phyloP scores from a whole-genome alignment of 2,113 vertebrate genomes.

The Vulpes ferrilata region DNA sequence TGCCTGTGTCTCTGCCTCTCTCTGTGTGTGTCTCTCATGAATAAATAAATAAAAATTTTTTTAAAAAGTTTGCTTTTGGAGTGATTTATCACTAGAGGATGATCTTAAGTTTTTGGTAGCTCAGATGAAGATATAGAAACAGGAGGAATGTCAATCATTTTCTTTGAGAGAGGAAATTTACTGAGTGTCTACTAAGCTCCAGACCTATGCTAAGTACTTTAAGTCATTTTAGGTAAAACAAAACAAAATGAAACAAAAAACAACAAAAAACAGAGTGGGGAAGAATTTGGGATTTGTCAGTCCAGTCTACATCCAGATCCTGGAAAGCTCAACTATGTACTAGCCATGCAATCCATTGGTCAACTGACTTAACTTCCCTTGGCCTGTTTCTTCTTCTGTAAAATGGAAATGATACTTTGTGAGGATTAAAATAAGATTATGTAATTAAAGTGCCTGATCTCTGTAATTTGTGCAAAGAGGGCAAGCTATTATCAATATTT shows the following conservation, averaged over 20 bases:
- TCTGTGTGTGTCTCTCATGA: too few species aligned
- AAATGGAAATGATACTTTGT: background rate
- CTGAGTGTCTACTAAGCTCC: background rate
- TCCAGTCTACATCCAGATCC: background rate
- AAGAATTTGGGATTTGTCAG: background rate
- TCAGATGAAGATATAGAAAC: background rate
- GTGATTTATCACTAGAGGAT: conserved; percentile 53
- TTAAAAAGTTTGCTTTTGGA: background rate
- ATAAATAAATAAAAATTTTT: too few species aligned
- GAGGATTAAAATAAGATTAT: background rate
- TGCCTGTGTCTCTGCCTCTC: too few species aligned
- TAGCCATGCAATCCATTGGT: background rate
- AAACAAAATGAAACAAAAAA: too few species aligned
- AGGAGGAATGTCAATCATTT: background rate
- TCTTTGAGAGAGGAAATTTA: background rate
- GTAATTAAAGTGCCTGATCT: background rate
- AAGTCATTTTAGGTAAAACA: background rate
- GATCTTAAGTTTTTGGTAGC: conserved; percentile 34
- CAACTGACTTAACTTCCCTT: background rate
- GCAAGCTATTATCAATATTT: background rate
- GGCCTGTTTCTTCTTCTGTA: background rate
- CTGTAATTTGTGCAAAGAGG: background rate
- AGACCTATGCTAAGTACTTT: background rate
- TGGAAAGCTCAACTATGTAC: background rate
- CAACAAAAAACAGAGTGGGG: background rate